Conservation (phyloP, 2,113 vertebrate genomes). For the Cheirogaleus medius region DNA sequence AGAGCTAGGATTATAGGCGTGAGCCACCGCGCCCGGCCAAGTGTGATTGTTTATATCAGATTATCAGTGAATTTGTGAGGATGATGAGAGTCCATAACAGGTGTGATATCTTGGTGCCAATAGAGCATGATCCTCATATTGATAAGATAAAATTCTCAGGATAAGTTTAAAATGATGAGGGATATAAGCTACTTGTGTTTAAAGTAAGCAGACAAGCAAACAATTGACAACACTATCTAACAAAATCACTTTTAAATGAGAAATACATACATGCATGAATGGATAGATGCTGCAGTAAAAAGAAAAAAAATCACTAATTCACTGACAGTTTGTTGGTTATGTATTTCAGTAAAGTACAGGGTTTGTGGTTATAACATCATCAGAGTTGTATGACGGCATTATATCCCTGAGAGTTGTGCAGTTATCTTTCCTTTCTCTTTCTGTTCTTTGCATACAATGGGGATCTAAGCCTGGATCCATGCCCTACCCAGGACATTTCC, state of each 20-base stretch:
- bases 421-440: constrained; percentile 62
- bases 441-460: constrained; percentile 68
- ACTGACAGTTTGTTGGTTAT: neutral
- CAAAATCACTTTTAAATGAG: constrained; percentile 11
- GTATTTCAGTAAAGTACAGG: neutral
- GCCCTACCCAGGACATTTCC: constrained; percentile 75
- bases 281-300: neutral
- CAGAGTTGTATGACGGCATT: constrained; percentile 25
- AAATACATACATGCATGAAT: neutral
- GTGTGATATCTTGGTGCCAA: neutral
- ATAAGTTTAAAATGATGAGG: neutral
- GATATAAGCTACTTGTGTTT: neutral
- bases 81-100: neutral
- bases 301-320: neutral
- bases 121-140: neutral
- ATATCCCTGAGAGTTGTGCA: constrained; percentile 39
- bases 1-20: no score
- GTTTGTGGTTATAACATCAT: constrained; percentile 61
- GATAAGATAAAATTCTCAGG: neutral
- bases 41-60: neutral
- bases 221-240: neutral
- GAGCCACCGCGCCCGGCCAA: no score
- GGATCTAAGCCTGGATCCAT: constrained; percentile 71
- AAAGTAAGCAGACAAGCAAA: neutral
- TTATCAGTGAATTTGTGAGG: neutral